Evolutionary conservation across 2,113 vertebrate genomes (phyloP).

Genomic region (Desmodus rotundus): DNA sequence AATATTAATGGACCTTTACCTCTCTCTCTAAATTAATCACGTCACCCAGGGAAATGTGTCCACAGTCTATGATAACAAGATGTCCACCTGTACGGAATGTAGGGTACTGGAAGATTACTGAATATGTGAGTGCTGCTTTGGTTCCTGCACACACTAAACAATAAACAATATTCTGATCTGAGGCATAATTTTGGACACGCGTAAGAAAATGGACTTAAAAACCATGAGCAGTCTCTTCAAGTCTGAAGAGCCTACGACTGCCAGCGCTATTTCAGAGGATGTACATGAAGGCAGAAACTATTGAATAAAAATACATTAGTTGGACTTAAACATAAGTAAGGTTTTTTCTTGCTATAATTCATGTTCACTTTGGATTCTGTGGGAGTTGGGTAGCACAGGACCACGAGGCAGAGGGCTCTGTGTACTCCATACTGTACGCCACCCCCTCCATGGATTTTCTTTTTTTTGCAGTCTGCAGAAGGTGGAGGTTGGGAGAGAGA

Average conservation of each 20-base stretch:
- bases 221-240: neutral
- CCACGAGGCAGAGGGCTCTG: neutral
- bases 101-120: neutral
- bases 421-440: neutral
- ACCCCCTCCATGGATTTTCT: neutral
- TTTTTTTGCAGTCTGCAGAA: neutral
- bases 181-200: neutral
- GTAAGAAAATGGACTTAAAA: constrained; percentile 7
- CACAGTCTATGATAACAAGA: neutral
- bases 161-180: constrained; percentile 11
- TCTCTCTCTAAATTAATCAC: neutral
- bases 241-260: neutral
- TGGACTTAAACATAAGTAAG: neutral
- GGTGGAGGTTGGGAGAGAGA: neutral
- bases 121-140: neutral
- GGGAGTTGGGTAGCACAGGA: neutral
- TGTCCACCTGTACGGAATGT: neutral
- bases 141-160: neutral
- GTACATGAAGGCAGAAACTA: neutral
- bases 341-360: neutral
- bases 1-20: neutral
- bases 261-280: neutral
- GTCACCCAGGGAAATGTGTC: neutral
- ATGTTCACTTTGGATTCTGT: constrained; percentile 31
- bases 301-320: neutral